phyloP scores from a whole-genome alignment of 2,888 invertebrate genomes.

The Pterostichus madidus region DNA sequence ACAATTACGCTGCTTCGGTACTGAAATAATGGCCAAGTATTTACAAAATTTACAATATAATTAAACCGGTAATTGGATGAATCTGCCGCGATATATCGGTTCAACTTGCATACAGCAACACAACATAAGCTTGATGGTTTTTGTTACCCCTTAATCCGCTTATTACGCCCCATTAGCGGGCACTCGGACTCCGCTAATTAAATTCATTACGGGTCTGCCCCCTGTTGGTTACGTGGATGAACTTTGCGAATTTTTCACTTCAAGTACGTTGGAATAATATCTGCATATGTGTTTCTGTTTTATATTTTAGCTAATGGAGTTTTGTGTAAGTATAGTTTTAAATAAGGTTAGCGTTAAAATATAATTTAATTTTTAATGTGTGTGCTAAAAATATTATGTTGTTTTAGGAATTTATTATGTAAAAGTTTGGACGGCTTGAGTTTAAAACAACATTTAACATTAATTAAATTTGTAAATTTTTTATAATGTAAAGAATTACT shows the following conservation, averaged over 20 bases:
- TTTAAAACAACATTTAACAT: constrained; percentile 6
- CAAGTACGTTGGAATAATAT: background rate
- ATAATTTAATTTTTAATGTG: no score
- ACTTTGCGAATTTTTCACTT: background rate
- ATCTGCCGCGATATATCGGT: background rate
- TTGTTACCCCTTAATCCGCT: constrained; percentile 24
- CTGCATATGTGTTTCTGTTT: background rate
- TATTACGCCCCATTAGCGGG: constrained; percentile 17
- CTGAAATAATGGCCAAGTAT: constrained; percentile 9
- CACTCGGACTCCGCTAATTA: constrained; percentile 7
- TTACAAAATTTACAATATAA: constrained; percentile 31
- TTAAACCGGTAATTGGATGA: constrained; percentile 17
- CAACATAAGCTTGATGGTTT: background rate
- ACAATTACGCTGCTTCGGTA: constrained; percentile 6
- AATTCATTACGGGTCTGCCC: constrained; percentile 21
- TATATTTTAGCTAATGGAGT: constrained; percentile 9
- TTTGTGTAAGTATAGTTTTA: constrained; percentile 2
- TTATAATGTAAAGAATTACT: background rate
- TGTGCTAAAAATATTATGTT: constrained; percentile 6
- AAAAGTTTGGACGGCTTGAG: background rate
- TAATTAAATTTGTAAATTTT: constrained; percentile 17
- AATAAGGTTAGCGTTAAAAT: background rate
- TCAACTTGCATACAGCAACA: background rate
- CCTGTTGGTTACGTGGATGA: background rate
- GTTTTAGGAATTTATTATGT: background rate